Evolutionary conservation across 2,888 invertebrate genomes (phyloP).

Genomic region (Malthinus flaveolus): DNA sequence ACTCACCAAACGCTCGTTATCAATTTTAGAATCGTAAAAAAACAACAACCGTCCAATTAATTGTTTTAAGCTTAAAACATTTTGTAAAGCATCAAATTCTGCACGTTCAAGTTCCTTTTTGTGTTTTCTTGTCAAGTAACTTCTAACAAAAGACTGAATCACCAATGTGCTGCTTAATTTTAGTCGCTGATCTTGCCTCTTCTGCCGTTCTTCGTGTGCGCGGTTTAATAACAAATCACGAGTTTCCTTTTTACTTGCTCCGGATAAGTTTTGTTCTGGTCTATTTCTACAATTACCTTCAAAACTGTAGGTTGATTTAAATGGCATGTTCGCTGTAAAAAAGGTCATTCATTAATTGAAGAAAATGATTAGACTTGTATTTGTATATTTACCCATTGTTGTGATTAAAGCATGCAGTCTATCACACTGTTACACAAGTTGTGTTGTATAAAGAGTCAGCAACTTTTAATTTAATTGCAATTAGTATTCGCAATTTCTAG

Average conservation of each 20-base stretch:
- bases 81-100: conserved; percentile 67
- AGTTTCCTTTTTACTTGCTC: conserved; percentile 75
- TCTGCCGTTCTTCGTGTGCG: conserved; percentile 83
- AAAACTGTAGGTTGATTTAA: conserved; percentile 67
- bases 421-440: no score
- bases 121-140: conserved; percentile 71
- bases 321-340: conserved; percentile 39
- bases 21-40: conserved; percentile 72
- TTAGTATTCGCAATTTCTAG: no score
- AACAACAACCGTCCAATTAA: conserved; percentile 73
- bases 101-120: conserved; percentile 68
- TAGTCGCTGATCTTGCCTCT: conserved; percentile 78
- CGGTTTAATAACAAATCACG: conserved; percentile 75
- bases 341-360: conserved; percentile 1
- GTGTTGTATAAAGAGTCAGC: no score
- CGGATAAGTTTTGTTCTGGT: conserved; percentile 88
- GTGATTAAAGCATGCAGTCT: background rate
- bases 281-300: conserved; percentile 88
- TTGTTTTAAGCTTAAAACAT: conserved; percentile 57
- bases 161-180: conserved; percentile 76
- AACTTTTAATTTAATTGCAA: no score
- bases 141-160: conserved; percentile 80
- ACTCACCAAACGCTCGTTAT: conserved; percentile 67
- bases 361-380: background rate
- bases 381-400: conserved; percentile 14